phyloP scores from a whole-genome alignment of 2,113 vertebrate genomes.

The Regulus satrapa region DNA sequence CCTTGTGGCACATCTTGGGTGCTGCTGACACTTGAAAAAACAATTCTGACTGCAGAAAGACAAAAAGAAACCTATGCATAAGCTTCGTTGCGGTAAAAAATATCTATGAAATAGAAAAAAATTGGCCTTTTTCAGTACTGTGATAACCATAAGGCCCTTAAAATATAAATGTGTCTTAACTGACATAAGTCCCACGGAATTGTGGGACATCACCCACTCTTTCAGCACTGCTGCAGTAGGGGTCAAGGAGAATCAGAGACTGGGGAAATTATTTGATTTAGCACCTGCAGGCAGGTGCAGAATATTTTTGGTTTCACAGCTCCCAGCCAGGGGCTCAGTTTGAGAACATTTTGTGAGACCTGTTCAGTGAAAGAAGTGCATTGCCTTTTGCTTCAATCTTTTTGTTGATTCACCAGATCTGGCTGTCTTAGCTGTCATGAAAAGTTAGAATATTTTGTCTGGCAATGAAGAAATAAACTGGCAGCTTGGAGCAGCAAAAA shows the following conservation, averaged over 20 bases:
- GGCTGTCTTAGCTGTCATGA: not conserved
- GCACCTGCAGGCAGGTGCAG: not conserved
- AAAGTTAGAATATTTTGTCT: not conserved
- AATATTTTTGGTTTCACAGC: not conserved
- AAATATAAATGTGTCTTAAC: not conserved
- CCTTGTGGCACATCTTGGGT: fast-evolving
- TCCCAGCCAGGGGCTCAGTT: not conserved
- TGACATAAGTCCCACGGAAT: not conserved
- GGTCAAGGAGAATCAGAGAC: not conserved
- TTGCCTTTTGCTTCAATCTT: not conserved
- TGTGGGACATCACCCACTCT: not conserved
- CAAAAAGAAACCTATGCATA: not conserved
- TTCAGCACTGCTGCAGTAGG: not conserved
- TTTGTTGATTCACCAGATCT: not conserved
- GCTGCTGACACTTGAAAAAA: not conserved
- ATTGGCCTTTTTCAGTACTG: not conserved
- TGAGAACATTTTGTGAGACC: not conserved
- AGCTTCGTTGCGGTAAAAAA: not conserved
- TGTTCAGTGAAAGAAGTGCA: not conserved
- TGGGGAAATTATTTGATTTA: not conserved
- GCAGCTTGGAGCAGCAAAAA: not conserved
- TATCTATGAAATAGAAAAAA: not conserved
- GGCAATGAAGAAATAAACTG: not conserved
- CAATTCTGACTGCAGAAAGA: not conserved
- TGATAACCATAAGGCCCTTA: not conserved